Base-by-base conservation (phyloP, 2,888 invertebrate genomes). In the Campoplex nolae region DNA sequence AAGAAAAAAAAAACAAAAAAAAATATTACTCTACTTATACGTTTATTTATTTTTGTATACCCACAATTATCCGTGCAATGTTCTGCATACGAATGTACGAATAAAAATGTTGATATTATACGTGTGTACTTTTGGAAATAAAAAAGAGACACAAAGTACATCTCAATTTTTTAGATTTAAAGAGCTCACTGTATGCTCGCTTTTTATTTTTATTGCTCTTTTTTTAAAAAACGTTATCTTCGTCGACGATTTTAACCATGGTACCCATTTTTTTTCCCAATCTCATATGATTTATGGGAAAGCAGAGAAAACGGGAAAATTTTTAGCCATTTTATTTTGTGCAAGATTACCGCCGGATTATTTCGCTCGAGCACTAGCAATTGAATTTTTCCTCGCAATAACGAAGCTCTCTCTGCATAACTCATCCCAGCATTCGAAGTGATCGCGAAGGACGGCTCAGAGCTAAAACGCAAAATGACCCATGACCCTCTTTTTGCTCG, bases 31-130 rank as follows among this genome's bases (percentile, higher is more conserved):
- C 51, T 51, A 56, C 70, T 74, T 83, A 76, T 70, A 85, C 79
- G 75, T 87, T 79, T 74, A 85, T 85, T 84, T 85, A 87, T 87
- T 87, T 87, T 87, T 87, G 76, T 85, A 87, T 85, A 65, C 77
- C 56, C 71, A 79, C 38, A 58, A 76, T 78, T 78, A 79, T 79
- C 75, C 65, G 62, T 79, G 45, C 71, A 65, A 75, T 77, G 18
- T 81, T 73, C 48, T 81, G 54, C 42, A 62, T 74, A 51, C 35
- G 65, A 71, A 70, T 35, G 23, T 62, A 77, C 35, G 48, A 62
- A 67, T 54, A 79, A 74, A 32, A 38, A 85, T 74, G 65, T 67
- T 77, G 75, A 83, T 80, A 65, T 56, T 76, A 71, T 73, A 67
- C 65, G 79, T 86, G 83, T 83, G 67, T 62, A 62, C 62, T 62